Evolutionary conservation across 2,113 vertebrate species (phyloP), one percentile per base, ranked within the genome.

Genomic region (Misgurnus anguillicaudatus): DNA sequence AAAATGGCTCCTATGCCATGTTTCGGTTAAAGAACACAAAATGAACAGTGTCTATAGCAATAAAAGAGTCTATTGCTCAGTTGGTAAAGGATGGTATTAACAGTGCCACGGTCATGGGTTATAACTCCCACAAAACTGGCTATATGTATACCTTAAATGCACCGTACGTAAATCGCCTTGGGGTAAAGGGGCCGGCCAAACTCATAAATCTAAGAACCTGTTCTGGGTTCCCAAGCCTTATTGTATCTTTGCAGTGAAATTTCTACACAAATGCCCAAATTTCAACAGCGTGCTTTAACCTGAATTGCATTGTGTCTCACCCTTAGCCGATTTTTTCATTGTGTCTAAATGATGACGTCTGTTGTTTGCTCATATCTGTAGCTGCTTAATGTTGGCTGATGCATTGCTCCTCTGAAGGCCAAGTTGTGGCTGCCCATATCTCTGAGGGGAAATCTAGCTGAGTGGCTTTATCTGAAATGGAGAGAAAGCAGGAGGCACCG

Each of bases 391-490:
- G 79, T 74, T 71, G 61, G 72, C 79, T 55, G 64, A 48, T 62
- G 75, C 39, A 61, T 38, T 19, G 55, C 58, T 58, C 14, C 47
- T 82, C 63, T 65, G 38, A 80, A 61, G 62, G 82, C 19, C n/a
- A 81, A 60, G 68, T 68, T 69, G 66, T 71, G 38, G 77, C 48
- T 80, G 42, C 72, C 10, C 63, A 39, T 85, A 84, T 86, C 84
- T 80, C 61, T 57, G 63, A 72, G 60, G 61, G 74, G 66, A 79
- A 77, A 85, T 83, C 76, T 77, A 63, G 53, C 62, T 51, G 63
- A 82, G 73, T 80, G 82, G 38, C 58, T 72, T 84, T 86, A 83
- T 83, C 80, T 85, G 70, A 81, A 79, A 67, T 80, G 64, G 66
- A 72, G 70, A 74, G 62, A 78, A 72, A 55, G 70, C 58, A 60